A percentile compares a stretch with the other conserved stretches of the same genome.
These are phyloP conservation scores for Chiloscyllium plagiosum DNA, from an alignment of 2,113 vertebrate genomes.

Conservation along the genomic window DNA sequence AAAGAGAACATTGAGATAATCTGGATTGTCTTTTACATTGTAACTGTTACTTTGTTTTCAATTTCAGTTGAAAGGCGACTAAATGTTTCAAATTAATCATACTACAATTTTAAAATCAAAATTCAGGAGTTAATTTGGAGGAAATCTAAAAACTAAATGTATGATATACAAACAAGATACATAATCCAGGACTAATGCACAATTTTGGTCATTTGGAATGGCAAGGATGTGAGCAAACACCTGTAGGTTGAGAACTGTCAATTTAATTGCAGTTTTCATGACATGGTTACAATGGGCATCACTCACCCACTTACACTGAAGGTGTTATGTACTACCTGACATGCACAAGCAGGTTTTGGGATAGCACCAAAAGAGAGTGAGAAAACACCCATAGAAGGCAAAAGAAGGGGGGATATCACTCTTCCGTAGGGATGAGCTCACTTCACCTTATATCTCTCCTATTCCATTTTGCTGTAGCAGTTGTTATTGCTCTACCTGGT, in stretches of 20 bases:
- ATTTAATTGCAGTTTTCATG: neutral
- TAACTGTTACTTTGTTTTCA: neutral
- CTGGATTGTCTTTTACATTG: neutral
- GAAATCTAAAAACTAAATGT: neutral
- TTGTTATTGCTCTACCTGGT: neutral
- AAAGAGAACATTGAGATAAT: neutral
- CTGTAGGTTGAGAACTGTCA: too few relatives aligned
- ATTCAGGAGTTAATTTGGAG: neutral
- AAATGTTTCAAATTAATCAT: neutral
- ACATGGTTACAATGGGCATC: too few relatives aligned
- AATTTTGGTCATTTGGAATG: neutral
- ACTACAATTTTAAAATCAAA: neutral
- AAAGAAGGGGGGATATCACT: too few relatives aligned
- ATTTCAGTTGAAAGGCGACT: neutral
- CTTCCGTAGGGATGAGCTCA: neutral
- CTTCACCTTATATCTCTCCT: neutral
- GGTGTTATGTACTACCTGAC: too few relatives aligned
- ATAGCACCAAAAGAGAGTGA: too few relatives aligned
- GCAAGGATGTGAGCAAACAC: neutral
- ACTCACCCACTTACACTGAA: too few relatives aligned
- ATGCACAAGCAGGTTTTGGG: too few relatives aligned
- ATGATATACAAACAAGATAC: too few relatives aligned
- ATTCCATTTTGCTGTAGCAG: too few relatives aligned
- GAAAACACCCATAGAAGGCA: too few relatives aligned
- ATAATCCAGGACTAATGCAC: neutral